phyloP scores from a whole-genome alignment of 2,888 invertebrate species.

The Chymomyza procnemis region DNA sequence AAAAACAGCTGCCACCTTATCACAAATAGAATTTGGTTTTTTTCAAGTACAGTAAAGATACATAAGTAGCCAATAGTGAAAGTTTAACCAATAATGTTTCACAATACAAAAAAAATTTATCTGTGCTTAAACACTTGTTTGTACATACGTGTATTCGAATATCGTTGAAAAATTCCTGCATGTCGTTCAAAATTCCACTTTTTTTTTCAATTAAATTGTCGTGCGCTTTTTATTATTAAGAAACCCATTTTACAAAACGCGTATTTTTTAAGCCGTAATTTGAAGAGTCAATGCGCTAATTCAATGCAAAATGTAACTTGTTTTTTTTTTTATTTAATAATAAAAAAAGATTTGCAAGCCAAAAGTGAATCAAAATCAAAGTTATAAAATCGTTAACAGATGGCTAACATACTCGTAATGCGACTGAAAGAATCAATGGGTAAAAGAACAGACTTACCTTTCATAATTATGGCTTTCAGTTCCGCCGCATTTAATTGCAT shows the following conservation, averaged over 20 bases:
- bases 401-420: constrained; percentile 18
- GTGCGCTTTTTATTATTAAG: background rate
- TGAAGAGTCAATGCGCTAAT: constrained; percentile 53
- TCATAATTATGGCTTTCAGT: constrained; percentile 76
- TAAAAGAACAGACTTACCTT: constrained; percentile 66
- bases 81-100: background rate
- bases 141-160: background rate
- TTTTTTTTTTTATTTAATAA: constrained; percentile 2
- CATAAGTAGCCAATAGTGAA: background rate
- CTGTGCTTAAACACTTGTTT: background rate
- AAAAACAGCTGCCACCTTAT: background rate
- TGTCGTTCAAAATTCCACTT: background rate
- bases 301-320: constrained; percentile 20
- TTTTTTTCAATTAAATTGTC: background rate
- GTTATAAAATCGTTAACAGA: constrained; percentile 36
- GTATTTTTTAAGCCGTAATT: constrained; percentile 34
- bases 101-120: background rate
- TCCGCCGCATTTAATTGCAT: constrained; percentile 77
- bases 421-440: background rate
- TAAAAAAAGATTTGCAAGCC: too few relatives aligned
- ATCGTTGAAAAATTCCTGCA: background rate
- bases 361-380: background rate
- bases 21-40: background rate
- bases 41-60: background rate
- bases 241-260: background rate